Percentiles rank a stretch among this genome's conserved stretches.
Evolutionary conservation across 2,797 vertebrate species (phyloP).

Genomic region (Astyanax mexicanus): DNA sequence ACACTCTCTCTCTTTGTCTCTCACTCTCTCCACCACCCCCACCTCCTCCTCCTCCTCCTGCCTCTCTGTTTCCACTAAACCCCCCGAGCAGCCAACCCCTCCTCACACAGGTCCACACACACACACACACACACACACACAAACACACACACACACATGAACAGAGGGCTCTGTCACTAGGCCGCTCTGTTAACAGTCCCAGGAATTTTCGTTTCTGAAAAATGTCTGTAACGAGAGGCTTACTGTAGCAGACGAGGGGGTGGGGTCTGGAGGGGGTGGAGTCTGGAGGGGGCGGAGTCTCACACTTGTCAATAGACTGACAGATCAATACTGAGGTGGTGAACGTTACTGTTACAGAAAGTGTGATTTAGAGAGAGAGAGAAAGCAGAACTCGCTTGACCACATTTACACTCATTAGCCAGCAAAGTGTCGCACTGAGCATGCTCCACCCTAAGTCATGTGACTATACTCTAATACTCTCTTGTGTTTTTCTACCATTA

Average conservation of each 20-base stretch:
- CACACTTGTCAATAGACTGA: not conserved
- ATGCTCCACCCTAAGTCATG: conserved; percentile 29
- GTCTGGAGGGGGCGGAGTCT: too few species aligned
- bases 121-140: conserved; percentile 29
- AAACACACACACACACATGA: conserved; percentile 39
- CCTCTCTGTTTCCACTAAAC: conserved; percentile 74
- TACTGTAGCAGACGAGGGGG: conserved; percentile 17
- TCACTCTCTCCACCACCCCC: too few species aligned
- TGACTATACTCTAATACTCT: not conserved
- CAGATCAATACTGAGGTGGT: not conserved
- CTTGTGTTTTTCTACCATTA: not conserved
- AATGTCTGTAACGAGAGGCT: conserved; percentile 59
- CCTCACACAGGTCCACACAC: conserved; percentile 63
- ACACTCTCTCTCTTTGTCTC: conserved; percentile 63
- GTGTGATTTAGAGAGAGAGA: conserved; percentile 9
- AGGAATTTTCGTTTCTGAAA: conserved; percentile 58
- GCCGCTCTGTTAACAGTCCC: conserved; percentile 51
- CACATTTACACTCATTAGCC: conserved; percentile 40
- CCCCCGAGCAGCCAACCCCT: conserved; percentile 66
- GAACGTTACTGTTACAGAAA: conserved; percentile 14
- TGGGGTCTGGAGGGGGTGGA: too few species aligned
- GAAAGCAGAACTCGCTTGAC: conserved; percentile 21
- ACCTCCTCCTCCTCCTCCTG: conserved; percentile 81
- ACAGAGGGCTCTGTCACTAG: too few species aligned
- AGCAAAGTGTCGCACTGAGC: conserved; percentile 33